Evolutionary conservation across 2,888 invertebrate species (phyloP).

Genomic region (Ligdia adustata): DNA sequence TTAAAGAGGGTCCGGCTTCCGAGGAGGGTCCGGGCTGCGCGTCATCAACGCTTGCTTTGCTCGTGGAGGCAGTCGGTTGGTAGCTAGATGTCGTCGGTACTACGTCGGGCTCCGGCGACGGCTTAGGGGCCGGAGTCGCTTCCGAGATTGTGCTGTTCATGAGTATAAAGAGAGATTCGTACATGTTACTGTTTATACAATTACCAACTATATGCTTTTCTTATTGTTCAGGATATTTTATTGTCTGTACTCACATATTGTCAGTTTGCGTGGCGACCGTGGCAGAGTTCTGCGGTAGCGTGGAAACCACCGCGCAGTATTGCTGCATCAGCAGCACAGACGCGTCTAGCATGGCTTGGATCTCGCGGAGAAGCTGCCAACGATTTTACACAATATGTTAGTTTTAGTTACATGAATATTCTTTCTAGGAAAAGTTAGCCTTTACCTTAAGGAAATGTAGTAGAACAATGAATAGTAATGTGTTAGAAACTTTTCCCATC

Average conservation of each 20-base stretch:
- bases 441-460: no score
- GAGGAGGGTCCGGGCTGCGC: conserved; percentile 42
- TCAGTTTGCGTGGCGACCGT: conserved; percentile 75
- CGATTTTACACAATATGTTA: no score
- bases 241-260: conserved; percentile 47
- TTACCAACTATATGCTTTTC: no score
- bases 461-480: no score
- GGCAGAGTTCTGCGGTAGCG: conserved; percentile 74
- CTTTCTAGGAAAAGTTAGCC: no score
- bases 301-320: conserved; percentile 87
- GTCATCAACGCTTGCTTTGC: conserved; percentile 41
- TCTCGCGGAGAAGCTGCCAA: conserved; percentile 89
- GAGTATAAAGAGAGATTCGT: neutral
- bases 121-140: conserved; percentile 19
- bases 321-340: conserved; percentile 97
- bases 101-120: conserved; percentile 62
- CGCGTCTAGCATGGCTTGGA: conserved; percentile 95
- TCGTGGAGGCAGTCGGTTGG: conserved; percentile 57
- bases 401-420: no score
- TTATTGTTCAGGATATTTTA: no score
- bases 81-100: conserved; percentile 56
- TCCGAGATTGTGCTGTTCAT: conserved; percentile 18
- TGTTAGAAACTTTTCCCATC: no score
- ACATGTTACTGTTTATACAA: neutral
- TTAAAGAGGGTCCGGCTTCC: conserved; percentile 49